Percentiles rank a stretch among this genome's conserved stretches.
Evolutionary conservation across 2,113 vertebrate genomes (phyloP).

Genomic region (Pangasianodon hypophthalmus): DNA sequence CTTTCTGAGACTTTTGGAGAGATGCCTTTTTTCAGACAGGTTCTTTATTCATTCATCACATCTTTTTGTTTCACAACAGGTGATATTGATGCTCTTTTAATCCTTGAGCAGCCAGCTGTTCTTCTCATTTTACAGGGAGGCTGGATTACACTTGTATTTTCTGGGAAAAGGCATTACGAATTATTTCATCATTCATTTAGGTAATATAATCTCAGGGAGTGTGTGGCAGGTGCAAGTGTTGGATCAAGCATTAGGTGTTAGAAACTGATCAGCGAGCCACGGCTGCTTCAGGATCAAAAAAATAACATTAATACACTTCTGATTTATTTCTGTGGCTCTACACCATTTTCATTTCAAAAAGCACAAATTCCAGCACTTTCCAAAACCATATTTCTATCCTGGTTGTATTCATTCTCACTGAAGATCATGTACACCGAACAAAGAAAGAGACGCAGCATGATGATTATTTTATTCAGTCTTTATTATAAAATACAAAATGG

Average conservation of each 20-base stretch:
- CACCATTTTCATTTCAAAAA: background rate
- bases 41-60: background rate
- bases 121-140: background rate
- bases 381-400: background rate
- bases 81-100: background rate
- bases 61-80: background rate
- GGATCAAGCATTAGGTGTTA: background rate
- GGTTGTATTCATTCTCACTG: background rate
- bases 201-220: background rate
- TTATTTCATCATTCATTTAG: background rate
- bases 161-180: background rate
- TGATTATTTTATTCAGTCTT: slow-evolving; percentile 57
- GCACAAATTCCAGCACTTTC: background rate
- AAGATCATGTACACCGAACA: background rate
- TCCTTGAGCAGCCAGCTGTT: background rate
- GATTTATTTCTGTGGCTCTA: background rate
- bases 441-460: background rate
- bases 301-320: background rate
- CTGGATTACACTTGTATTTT: background rate
- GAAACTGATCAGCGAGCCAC: background rate
- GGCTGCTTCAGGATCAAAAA: background rate
- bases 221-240: background rate
- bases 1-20: background rate
- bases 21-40: background rate
- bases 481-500: slow-evolving; percentile 80